Conservation (phyloP, 2,797 vertebrate species). For the Kryptolebias ocellatus region DNA sequence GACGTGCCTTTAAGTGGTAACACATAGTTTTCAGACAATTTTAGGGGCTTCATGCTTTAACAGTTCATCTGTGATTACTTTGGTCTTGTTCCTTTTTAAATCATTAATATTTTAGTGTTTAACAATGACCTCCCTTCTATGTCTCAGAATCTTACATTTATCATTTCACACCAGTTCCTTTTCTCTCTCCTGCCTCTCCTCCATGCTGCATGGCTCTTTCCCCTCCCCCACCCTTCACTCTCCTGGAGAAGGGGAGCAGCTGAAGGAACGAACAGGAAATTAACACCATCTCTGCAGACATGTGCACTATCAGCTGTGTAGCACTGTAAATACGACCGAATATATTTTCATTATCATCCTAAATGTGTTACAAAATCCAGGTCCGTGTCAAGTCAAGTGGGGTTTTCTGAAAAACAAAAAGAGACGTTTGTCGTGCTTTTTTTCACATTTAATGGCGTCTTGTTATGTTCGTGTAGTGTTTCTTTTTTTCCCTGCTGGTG, state of each 20-base stretch:
- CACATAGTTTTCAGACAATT: not conserved
- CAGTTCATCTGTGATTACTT: not conserved
- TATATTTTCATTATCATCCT: slow-evolving; percentile 55
- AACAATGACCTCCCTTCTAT: not conserved
- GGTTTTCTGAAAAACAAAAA: not conserved
- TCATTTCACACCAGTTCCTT: slow-evolving; percentile 8
- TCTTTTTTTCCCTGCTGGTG: too few species aligned
- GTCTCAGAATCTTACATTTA: not conserved
- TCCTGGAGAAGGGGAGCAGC: slow-evolving; percentile 69
- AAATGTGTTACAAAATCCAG: slow-evolving; percentile 27
- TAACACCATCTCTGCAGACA: slow-evolving; percentile 60
- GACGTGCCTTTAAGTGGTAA: not conserved
- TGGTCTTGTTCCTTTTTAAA: too few species aligned
- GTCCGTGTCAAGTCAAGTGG: slow-evolving; percentile 10
- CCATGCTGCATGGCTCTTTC: slow-evolving; percentile 34
- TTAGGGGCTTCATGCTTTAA: not conserved
- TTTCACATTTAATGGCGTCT: not conserved
- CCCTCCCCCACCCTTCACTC: slow-evolving; percentile 57
- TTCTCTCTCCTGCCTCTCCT: slow-evolving; percentile 15
- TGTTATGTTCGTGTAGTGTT: not conserved
- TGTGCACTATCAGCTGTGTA: slow-evolving; percentile 38
- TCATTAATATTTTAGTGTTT: not conserved
- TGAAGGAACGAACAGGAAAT: slow-evolving; percentile 73
- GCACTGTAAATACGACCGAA: slow-evolving; percentile 61
- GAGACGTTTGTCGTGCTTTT: not conserved